These are phyloP conservation scores for Poliocrania exsul DNA, from an alignment of 2,797 vertebrate genomes.

Conservation along the genomic window DNA sequence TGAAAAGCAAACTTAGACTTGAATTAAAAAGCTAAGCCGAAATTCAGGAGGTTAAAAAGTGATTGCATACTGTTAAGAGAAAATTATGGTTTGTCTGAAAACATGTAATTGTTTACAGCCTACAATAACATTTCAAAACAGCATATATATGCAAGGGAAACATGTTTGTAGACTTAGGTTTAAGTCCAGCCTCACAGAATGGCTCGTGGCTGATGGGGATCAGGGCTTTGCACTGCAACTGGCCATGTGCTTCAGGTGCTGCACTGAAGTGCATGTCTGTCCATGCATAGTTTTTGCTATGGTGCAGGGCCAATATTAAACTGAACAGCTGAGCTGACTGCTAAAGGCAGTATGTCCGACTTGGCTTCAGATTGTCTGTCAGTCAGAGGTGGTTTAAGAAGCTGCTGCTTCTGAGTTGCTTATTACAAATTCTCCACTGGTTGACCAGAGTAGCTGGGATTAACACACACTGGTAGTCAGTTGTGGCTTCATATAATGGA, in stretches of 20 bases:
- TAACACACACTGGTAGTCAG: neutral
- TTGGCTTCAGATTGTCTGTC: neutral
- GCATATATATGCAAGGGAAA: neutral
- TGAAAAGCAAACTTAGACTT: neutral
- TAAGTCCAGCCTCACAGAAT: neutral
- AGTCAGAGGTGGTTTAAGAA: neutral
- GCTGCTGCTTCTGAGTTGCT: neutral
- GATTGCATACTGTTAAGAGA: neutral
- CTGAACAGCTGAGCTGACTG: neutral
- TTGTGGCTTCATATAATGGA: neutral
- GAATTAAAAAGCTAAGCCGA: neutral
- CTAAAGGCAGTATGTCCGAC: neutral
- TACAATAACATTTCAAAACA: neutral
- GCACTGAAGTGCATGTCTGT: neutral
- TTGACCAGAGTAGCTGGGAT: neutral
- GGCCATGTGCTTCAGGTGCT: neutral
- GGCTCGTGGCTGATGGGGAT: fast-evolving
- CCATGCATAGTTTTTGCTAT: neutral
- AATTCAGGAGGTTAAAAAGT: neutral
- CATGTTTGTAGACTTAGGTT: fast-evolving
- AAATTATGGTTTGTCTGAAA: neutral
- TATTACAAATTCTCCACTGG: fast-evolving
- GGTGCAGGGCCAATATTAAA: neutral
- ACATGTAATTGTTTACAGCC: neutral
- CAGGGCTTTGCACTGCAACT: neutral